Evolutionary conservation across 2,888 invertebrate genomes (phyloP).

Genomic region (Norana najaformis): DNA sequence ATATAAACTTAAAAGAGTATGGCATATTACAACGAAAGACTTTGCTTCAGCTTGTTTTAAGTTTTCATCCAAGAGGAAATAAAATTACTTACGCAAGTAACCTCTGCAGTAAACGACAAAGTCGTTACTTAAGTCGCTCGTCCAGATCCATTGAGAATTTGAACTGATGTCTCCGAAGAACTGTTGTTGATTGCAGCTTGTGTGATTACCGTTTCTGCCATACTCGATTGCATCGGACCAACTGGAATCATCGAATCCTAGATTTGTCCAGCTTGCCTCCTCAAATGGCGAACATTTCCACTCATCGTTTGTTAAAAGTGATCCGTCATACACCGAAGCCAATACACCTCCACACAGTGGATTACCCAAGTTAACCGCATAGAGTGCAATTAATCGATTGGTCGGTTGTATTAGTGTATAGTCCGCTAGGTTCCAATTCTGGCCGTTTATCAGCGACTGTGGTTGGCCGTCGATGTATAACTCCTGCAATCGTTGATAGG

Average conservation of each 20-base stretch:
- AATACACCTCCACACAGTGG: neutral
- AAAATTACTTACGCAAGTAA: too few species aligned
- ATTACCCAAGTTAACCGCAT: neutral
- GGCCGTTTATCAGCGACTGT: neutral
- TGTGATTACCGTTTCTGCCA: constrained; percentile 21
- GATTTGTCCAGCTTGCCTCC: neutral
- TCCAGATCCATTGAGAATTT: constrained; percentile 29
- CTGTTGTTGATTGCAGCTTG: neutral
- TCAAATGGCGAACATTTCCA: neutral
- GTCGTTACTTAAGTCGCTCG: neutral
- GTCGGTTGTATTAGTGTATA: neutral
- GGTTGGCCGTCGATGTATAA: neutral
- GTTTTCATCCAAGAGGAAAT: too few species aligned
- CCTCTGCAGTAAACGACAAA: constrained; percentile 27
- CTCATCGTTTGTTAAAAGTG: neutral
- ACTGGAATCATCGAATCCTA: constrained; percentile 19
- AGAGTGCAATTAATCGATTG: neutral
- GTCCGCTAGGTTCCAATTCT: neutral
- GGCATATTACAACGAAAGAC: too few species aligned
- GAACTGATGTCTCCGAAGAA: constrained; percentile 16
- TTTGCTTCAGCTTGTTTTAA: too few species aligned
- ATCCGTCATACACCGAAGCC: neutral
- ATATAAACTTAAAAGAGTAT: too few species aligned
- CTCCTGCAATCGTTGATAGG: neutral
- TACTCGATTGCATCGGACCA: neutral